Percentiles rank a stretch among this genome's conserved stretches.
Evolutionary conservation across 1,140 invertebrate genomes (phyloP).

Genomic region (Oryzaephilus surinamensis): DNA sequence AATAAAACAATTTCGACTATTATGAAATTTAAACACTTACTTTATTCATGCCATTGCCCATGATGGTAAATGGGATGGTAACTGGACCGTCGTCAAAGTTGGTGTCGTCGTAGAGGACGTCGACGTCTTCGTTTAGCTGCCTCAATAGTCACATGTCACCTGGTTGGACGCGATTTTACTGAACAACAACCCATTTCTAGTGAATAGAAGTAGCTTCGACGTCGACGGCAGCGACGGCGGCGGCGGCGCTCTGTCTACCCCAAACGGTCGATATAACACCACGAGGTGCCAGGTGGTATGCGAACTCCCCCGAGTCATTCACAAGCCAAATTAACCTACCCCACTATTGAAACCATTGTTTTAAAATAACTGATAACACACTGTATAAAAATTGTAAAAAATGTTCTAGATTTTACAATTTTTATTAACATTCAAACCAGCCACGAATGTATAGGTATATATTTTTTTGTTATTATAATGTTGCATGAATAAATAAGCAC

Average conservation of each 20-base stretch:
- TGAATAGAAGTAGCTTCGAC: neutral
- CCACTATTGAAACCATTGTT: too few relatives aligned
- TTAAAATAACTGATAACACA: too few relatives aligned
- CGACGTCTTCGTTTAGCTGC: too few relatives aligned
- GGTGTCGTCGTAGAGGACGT: constrained; percentile 2
- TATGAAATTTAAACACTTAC: too few relatives aligned
- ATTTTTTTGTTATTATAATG: too few relatives aligned
- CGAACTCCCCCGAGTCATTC: constrained; percentile 7
- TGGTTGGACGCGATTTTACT: constrained; percentile 8
- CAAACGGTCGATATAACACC: constrained; percentile 14
- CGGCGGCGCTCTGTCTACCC: constrained; percentile 18
- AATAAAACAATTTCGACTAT: too few relatives aligned
- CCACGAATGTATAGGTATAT: too few relatives aligned
- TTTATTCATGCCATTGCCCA: constrained; percentile 19
- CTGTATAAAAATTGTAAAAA: too few relatives aligned
- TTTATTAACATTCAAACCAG: too few relatives aligned
- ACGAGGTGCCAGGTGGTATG: constrained; percentile 13
- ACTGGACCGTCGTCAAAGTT: too few relatives aligned
- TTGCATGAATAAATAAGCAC: too few relatives aligned
- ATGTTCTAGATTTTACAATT: too few relatives aligned
- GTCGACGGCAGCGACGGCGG: neutral
- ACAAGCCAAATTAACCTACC: constrained; percentile 7
- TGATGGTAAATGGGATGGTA: constrained; percentile 10
- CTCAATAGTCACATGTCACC: constrained; percentile 13
- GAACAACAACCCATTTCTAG: constrained; percentile 1